These are phyloP conservation scores for Lordiphosa clarofinis DNA, from an alignment of 1,140 invertebrate species.

Conservation along the genomic window DNA sequence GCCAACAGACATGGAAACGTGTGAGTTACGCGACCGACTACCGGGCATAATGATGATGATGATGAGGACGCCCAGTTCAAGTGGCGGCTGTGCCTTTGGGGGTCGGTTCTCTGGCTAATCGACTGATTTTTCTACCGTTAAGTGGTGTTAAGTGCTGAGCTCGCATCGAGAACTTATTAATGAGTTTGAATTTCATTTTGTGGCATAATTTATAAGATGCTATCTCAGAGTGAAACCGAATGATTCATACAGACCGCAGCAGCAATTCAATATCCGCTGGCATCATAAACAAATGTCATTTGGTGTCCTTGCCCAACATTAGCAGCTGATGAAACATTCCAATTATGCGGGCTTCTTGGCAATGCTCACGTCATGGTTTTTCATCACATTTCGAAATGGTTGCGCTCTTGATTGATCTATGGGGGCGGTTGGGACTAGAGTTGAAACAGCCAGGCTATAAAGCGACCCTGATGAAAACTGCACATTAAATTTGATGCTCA, in stretches of 20 bases:
- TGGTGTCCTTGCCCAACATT: constrained; percentile 27
- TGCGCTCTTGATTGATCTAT: constrained; percentile 42
- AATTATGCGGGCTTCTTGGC: constrained; percentile 39
- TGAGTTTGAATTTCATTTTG: constrained; percentile 19
- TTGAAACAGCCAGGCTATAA: too few species aligned
- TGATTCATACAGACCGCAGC: constrained; percentile 28
- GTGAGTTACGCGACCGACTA: constrained; percentile 19
- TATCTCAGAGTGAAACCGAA: constrained; percentile 8
- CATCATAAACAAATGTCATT: constrained; percentile 52
- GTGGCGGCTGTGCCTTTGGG: constrained; percentile 22
- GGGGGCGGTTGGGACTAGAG: constrained; percentile 24
- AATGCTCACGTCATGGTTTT: constrained; percentile 24
- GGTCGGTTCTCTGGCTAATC: constrained; percentile 33
- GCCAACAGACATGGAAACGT: constrained; percentile 20
- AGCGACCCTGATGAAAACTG: neutral
- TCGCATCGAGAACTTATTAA: constrained; percentile 30
- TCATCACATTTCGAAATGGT: constrained; percentile 40
- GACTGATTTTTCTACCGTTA: constrained; percentile 56
- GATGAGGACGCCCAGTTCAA: constrained; percentile 7
- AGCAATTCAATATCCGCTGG: constrained; percentile 44
- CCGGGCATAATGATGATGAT: constrained; percentile 30
- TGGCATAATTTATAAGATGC: constrained; percentile 38
- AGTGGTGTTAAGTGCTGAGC: constrained; percentile 56
- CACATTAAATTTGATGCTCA: neutral
- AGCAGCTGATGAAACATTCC: constrained; percentile 51